phyloP scores from a whole-genome alignment of 2,113 vertebrate genomes.

The Delphinapterus leucas region DNA sequence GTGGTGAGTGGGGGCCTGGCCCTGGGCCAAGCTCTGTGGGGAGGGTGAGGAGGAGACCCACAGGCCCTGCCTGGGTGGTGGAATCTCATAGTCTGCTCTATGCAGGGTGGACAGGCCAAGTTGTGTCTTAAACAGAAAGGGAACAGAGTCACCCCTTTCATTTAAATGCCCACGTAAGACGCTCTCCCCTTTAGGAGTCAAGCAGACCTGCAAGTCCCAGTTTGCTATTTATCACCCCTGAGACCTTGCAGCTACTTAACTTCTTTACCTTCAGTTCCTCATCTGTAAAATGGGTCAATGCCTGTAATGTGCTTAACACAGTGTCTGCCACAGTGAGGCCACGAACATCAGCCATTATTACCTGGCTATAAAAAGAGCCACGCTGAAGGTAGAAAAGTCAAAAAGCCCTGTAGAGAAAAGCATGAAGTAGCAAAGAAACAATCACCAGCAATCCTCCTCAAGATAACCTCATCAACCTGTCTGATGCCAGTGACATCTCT shows the following conservation, averaged over 20 bases:
- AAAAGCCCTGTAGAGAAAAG: not conserved
- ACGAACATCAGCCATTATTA: not conserved
- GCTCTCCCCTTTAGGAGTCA: not conserved
- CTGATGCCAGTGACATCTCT: fast-evolving
- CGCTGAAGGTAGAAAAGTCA: not conserved
- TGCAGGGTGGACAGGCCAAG: not conserved
- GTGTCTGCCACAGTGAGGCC: not conserved
- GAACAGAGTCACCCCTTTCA: not conserved
- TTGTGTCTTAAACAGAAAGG: not conserved
- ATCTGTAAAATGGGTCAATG: not conserved
- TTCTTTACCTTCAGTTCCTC: not conserved
- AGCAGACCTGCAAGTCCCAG: not conserved
- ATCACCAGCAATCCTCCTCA: not conserved
- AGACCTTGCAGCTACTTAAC: not conserved
- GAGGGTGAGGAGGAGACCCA: not conserved
- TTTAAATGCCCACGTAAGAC: not conserved
- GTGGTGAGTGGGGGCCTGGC: not conserved
- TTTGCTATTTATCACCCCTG: not conserved
- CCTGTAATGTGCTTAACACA: too few relatives aligned
- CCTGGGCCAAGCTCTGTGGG: not conserved
- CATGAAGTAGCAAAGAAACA: not conserved
- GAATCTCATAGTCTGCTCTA: not conserved
- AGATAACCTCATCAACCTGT: not conserved
- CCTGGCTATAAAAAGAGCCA: not conserved
- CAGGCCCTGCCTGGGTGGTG: too few relatives aligned